Percentiles rank a stretch among this genome's conserved stretches.
Evolutionary conservation across 2,797 vertebrate species (phyloP).

Genomic region (Sphenodon punctatus): DNA sequence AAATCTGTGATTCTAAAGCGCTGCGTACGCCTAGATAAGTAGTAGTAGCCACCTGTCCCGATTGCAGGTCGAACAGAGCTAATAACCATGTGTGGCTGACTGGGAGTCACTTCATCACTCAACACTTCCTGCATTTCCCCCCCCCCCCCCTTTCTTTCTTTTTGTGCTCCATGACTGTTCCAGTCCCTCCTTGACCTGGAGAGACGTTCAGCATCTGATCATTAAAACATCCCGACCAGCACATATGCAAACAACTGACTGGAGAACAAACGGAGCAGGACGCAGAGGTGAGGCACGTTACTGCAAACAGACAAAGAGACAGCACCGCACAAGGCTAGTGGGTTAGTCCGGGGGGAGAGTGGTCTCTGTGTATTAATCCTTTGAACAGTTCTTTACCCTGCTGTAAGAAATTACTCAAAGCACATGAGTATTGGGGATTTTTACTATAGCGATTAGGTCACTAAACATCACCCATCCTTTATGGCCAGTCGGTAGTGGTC

Average conservation of each 20-base stretch:
- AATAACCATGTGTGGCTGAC: neutral
- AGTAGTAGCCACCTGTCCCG: too few relatives aligned
- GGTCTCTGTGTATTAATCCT: neutral
- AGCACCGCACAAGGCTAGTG: too few relatives aligned
- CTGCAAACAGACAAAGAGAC: neutral
- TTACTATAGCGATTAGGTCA: too few relatives aligned
- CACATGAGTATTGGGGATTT: neutral
- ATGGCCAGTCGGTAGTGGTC: too few relatives aligned
- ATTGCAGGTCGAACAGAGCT: too few relatives aligned
- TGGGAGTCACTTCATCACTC: rapidly evolving
- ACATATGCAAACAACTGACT: conserved; percentile 77
- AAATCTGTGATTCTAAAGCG: too few relatives aligned
- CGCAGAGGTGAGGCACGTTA: conserved; percentile 72
- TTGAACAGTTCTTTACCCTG: neutral
- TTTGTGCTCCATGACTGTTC: conserved; percentile 23
- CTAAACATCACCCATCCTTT: too few relatives aligned
- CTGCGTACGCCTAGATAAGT: too few relatives aligned
- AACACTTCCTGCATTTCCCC: neutral
- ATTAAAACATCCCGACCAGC: conserved; percentile 79
- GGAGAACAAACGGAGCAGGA: conserved; percentile 78
- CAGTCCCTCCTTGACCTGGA: conserved; percentile 80
- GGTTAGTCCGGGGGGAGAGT: neutral
- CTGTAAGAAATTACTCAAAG: neutral
- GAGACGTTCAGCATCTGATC: conserved; percentile 80
- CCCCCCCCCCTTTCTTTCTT: too few relatives aligned